Base-by-base conservation (phyloP, 2,888 invertebrate species). In the Arctia plantaginis region DNA sequence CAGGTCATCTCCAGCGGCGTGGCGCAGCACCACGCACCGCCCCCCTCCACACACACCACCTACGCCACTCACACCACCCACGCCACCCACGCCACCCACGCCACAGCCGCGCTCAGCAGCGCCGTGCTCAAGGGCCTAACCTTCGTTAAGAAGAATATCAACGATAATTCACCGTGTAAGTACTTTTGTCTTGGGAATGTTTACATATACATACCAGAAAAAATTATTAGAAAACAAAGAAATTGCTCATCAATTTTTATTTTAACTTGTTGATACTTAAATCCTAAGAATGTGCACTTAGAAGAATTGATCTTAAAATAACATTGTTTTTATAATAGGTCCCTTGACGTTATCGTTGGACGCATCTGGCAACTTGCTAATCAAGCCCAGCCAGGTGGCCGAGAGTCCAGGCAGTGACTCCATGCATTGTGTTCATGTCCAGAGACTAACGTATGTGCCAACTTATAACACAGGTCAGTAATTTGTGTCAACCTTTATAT, bases 271-370 rank as follows among this genome's bases (percentile, higher is more conserved):
- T n/a, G 12, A 27, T 55, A 12, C n/a, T 55, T 7, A n/a, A 55
- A n/a, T 55, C n/a, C 27, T 55, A 23, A 12, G 55, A 55, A n/a
- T 51, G 20, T 23, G 0, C 3, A 59, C 12, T 27, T 15, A 30
- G 15, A 30, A 27, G 1, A 15, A 30, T 13, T 13, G 15, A 30
- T 18, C 18, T 27, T 15, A 59, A 30, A 55, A n/a, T 18, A 62
- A 20, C 33, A 30, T 62, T 23, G 15, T 70, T 47, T 55, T 35
- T 66, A 47, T 20, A n/a, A n/a, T 82, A 91, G 95, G 94, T 78
- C 96, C 96, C 1, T 87, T 96, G 44, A 96, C 96, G 0, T 84
- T 96, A 20, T 95, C 96, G 0, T 85, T 95, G 83, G 95, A 95
- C 84, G 93, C 95, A 64, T 93, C 94, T 0, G 95, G 95, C 78